Base-by-base conservation (phyloP, 1,140 invertebrate genomes). In the Cyclargus thomasi region DNA sequence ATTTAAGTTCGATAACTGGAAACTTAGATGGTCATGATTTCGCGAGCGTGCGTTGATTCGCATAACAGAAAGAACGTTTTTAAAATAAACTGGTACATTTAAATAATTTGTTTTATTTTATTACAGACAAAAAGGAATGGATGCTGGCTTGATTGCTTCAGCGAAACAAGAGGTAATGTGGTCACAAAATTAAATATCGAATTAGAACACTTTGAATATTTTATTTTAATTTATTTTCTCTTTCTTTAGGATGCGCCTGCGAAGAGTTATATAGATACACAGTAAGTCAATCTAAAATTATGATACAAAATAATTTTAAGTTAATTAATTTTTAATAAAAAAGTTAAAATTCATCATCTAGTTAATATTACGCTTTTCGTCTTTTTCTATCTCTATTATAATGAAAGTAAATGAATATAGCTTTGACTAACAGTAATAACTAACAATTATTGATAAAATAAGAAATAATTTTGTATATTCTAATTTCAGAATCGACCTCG, bases 231-330 rank as follows among this genome's bases (percentile, higher is more conserved):
- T 29, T 22, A 62, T 18, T 65, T 55, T 64, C 74, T 79, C 16
- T 67, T 82, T 71, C 76, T 77, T 17, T 36, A 70, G 17, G 73
- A 77, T 4, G 66, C 29, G n/a, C 70, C 72, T 23, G 67, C 70
- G 16, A 84, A 82, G 65, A 85, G 81, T 35, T 77, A 73, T 55
- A 70, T 87, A 6, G 74, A 86, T 64, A 78, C 66, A 20, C 82
- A 88, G 83, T 88, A 69, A 77, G 85, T 80, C 5, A 20, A 1
- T n/a, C n/a, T n/a, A n/a, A n/a, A n/a, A n/a, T n/a, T n/a, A n/a
- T n/a, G n/a, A n/a, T n/a, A n/a, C n/a, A n/a, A 53, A 36, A n/a
- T 65, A 29, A 23, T 21, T 14, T n/a, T 64, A 53, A 10, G n/a
- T n/a, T n/a, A n/a, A n/a, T n/a, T n/a, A n/a, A n/a, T n/a, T n/a